These are phyloP conservation scores for Babylonia areolata DNA, from an alignment of 1,140 invertebrate species.

Conservation along the genomic window DNA sequence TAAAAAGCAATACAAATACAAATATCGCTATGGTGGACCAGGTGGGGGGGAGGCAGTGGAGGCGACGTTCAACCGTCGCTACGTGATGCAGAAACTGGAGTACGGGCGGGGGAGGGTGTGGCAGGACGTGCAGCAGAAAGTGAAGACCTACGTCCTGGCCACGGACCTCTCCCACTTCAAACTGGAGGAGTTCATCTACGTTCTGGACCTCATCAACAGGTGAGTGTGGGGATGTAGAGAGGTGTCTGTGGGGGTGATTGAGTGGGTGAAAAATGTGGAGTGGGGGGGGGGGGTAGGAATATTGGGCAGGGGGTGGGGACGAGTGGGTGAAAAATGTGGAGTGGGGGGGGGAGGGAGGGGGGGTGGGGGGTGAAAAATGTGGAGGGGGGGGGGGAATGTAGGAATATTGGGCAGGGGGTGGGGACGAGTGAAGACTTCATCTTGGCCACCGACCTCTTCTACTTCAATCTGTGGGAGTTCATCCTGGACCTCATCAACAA, in stretches of 20 bases:
- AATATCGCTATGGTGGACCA: too few relatives aligned
- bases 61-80: constrained; percentile 83
- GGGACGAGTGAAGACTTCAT: constrained; percentile 80
- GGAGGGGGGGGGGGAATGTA: too few relatives aligned
- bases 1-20: too few relatives aligned
- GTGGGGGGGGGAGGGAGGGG: neutral
- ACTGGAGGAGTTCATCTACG: constrained; percentile 95
- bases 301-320: too few relatives aligned
- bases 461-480: constrained; percentile 96
- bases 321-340: too few relatives aligned
- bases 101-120: constrained; percentile 90
- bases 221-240: too few relatives aligned
- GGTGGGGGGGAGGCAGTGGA: constrained; percentile 76
- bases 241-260: too few relatives aligned
- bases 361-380: neutral
- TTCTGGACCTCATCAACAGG: constrained; percentile 91
- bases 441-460: constrained; percentile 85
- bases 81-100: constrained; percentile 92
- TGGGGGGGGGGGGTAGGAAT: too few relatives aligned
- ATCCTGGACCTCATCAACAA: constrained; percentile 91
- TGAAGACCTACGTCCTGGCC: constrained; percentile 84
- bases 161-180: constrained; percentile 89
- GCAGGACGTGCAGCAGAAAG: constrained; percentile 95
- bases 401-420: too few relatives aligned
- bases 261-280: too few relatives aligned